Conservation (phyloP, 1,140 invertebrate genomes). For the Papilio dardanus region DNA sequence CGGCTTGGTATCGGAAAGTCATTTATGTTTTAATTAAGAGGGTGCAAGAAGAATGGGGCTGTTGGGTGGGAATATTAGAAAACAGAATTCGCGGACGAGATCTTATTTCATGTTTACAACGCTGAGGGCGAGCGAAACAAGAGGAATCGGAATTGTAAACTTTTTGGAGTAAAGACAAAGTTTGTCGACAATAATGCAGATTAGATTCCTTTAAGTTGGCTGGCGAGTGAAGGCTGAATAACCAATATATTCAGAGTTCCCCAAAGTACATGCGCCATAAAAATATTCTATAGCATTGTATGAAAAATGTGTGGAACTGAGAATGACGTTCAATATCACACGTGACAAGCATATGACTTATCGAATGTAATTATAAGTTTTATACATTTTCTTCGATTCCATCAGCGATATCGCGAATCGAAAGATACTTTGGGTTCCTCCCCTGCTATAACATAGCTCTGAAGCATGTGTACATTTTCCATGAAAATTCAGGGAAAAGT, state of each 20-base stretch:
- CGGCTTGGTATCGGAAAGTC: constrained; percentile 55
- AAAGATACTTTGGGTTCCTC: no score
- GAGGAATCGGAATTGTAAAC: neutral
- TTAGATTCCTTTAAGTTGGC: neutral
- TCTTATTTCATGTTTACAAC: constrained; percentile 44
- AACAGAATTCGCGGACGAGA: constrained; percentile 46
- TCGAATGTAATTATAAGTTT: no score
- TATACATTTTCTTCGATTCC: no score
- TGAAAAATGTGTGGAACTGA: no score
- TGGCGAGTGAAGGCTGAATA: neutral
- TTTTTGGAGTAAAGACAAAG: constrained; percentile 13
- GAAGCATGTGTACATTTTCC: no score
- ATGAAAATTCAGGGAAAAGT: no score
- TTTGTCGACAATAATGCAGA: neutral
- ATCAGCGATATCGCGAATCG: no score
- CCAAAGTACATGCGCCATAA: no score
- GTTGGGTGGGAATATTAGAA: constrained; percentile 51
- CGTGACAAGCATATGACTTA: no score
- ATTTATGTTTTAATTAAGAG: constrained; percentile 66
- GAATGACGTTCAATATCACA: no score
- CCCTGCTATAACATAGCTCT: no score
- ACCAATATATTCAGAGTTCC: neutral
- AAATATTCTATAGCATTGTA: no score
- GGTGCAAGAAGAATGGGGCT: constrained; percentile 50
- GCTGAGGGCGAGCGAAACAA: constrained; percentile 32